A percentile compares a stretch with the other conserved stretches of the same genome.
phyloP scores from a whole-genome alignment of 2,888 invertebrate genomes.

The Orthosia incerta region DNA sequence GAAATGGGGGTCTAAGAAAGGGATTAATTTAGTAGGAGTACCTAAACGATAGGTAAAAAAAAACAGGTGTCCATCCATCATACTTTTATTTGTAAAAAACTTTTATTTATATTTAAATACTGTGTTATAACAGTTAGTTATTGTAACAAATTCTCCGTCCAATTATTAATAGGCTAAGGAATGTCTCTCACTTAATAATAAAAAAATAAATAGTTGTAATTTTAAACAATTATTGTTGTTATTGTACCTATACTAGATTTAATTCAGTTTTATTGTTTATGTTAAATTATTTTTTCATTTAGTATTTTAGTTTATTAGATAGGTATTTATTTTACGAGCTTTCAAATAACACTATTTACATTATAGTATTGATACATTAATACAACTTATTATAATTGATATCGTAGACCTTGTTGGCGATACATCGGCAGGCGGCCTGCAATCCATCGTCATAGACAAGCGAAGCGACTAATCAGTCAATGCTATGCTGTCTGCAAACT shows the following conservation, averaged over 20 bases:
- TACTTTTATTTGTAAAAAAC: conserved; percentile 66
- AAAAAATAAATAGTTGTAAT: conserved; percentile 40
- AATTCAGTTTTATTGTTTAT: neutral
- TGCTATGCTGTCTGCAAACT: too few species aligned
- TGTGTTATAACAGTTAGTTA: conserved; percentile 52
- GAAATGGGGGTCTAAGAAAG: too few species aligned
- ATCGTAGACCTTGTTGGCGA: neutral
- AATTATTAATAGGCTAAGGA: conserved; percentile 56
- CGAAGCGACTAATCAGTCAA: neutral
- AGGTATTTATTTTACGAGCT: neutral
- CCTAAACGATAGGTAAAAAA: neutral
- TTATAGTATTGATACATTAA: conserved; percentile 16
- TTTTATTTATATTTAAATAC: conserved; percentile 53
- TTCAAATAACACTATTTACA: conserved; percentile 27
- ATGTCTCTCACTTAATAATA: conserved; percentile 56
- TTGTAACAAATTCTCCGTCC: conserved; percentile 56
- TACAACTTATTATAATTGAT: neutral
- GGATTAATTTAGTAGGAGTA: too few species aligned
- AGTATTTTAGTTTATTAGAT: neutral
- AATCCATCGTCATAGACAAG: neutral
- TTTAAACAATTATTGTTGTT: conserved; percentile 24
- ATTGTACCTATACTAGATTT: conserved; percentile 17
- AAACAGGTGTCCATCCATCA: conserved; percentile 13
- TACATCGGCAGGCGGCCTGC: neutral
- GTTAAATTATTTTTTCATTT: neutral